Percentiles rank a stretch among this genome's conserved stretches.
These are phyloP conservation scores for Cariama cristata DNA, from an alignment of 2,113 vertebrate species.

Conservation along the genomic window DNA sequence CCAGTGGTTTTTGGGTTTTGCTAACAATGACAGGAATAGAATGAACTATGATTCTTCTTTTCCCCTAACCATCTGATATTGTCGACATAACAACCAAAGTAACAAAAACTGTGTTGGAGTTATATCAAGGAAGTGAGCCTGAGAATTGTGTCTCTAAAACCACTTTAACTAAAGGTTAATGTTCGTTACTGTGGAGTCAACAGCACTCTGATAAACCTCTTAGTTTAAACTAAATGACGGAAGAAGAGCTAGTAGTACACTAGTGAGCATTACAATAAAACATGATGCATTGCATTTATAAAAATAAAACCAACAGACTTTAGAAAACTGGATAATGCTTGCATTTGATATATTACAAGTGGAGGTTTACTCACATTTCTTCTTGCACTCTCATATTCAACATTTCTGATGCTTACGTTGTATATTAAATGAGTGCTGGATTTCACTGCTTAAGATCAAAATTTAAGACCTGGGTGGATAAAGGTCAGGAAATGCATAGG, in stretches of 20 bases:
- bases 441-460: not conserved
- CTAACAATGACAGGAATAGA: not conserved
- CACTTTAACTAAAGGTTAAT: constrained; percentile 21
- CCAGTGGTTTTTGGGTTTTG: not conserved
- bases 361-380: not conserved
- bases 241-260: not conserved
- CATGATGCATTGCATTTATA: constrained; percentile 16
- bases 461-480: not conserved
- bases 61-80: not conserved
- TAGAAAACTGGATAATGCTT: not conserved
- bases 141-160: constrained; percentile 17
- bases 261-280: constrained; percentile 4
- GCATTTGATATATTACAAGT: not conserved
- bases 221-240: constrained; percentile 18
- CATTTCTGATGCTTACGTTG: not conserved
- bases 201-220: constrained; percentile 17
- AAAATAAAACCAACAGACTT: not conserved
- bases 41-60: not conserved
- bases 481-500: not conserved
- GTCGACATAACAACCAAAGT: not conserved
- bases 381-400: not conserved
- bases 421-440: not conserved
- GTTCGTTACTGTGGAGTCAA: constrained; percentile 18
- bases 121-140: not conserved
- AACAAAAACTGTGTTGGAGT: not conserved